These are phyloP conservation scores for Lasioglossum calceatum DNA, from an alignment of 2,888 invertebrate species.

Conservation along the genomic window DNA sequence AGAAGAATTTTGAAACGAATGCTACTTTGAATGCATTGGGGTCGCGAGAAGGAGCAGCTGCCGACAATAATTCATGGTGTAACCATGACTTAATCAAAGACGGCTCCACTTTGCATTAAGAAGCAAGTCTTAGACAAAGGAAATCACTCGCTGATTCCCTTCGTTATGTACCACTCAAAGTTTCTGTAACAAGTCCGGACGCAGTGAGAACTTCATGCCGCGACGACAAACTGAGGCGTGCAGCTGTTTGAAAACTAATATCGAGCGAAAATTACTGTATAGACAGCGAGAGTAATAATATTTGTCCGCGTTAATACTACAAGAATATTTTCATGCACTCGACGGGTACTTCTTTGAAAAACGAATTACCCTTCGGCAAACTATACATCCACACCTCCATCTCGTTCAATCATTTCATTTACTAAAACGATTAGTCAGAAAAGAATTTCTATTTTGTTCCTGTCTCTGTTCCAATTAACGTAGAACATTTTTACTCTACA, in stretches of 20 bases:
- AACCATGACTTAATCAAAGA: constrained; percentile 27
- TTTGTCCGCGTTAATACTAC: neutral
- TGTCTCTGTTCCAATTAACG: neutral
- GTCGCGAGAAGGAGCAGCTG: constrained; percentile 4
- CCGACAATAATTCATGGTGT: constrained; percentile 5
- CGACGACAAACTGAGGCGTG: neutral
- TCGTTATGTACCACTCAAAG: constrained; percentile 38
- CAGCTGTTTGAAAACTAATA: constrained; percentile 27
- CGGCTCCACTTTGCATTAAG: constrained; percentile 17
- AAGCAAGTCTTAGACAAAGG: constrained; percentile 30
- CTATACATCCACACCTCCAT: neutral
- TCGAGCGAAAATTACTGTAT: constrained; percentile 21
- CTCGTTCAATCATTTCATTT: neutral
- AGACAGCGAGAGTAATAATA: constrained; percentile 6
- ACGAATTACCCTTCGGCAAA: neutral
- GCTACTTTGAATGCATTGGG: neutral
- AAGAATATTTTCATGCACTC: neutral
- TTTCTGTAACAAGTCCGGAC: constrained; percentile 20
- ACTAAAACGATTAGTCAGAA: neutral
- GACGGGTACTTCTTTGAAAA: neutral
- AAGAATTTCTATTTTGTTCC: neutral
- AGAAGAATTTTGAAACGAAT: no score
- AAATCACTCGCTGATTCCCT: constrained; percentile 37
- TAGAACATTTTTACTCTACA: neutral
- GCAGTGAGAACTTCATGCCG: constrained; percentile 21